Conservation (phyloP, 2,797 vertebrate genomes). For the Alauda arvensis region DNA sequence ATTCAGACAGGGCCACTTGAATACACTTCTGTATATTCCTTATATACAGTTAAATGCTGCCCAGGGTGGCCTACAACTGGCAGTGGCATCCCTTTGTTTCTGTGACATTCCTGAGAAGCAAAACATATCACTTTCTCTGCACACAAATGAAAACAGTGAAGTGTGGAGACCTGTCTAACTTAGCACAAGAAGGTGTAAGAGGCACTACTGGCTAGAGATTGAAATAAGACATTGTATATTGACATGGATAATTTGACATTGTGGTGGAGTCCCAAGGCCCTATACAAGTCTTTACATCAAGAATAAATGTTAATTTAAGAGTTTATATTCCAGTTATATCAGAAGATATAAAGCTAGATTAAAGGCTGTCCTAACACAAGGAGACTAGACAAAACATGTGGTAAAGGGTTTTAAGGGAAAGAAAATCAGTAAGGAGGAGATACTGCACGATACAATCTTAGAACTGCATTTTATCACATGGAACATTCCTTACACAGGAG, state of each 20-base stretch:
- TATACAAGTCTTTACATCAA: not conserved
- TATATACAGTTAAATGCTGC: not conserved
- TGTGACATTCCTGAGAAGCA: not conserved
- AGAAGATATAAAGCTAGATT: not conserved
- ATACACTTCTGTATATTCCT: not conserved
- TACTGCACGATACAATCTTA: not conserved
- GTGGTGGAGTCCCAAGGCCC: not conserved
- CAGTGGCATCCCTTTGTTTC: not conserved
- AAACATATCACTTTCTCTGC: not conserved
- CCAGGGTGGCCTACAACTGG: not conserved
- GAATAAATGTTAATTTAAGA: not conserved
- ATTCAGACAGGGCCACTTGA: not conserved
- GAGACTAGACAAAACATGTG: constrained; percentile 32
- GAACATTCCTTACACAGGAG: not conserved
- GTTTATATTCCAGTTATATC: not conserved
- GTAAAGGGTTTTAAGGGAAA: not conserved
- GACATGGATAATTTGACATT: not conserved
- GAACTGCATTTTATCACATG: not conserved
- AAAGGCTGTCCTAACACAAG: not conserved
- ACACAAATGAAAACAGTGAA: not conserved
- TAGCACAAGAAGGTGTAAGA: not conserved
- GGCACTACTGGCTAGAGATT: not conserved
- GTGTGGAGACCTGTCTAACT: not conserved
- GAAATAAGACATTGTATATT: fast-evolving
- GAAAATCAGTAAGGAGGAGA: not conserved